Evolutionary conservation across 1,140 invertebrate genomes (phyloP).

Genomic region (Cyclina sinensis): DNA sequence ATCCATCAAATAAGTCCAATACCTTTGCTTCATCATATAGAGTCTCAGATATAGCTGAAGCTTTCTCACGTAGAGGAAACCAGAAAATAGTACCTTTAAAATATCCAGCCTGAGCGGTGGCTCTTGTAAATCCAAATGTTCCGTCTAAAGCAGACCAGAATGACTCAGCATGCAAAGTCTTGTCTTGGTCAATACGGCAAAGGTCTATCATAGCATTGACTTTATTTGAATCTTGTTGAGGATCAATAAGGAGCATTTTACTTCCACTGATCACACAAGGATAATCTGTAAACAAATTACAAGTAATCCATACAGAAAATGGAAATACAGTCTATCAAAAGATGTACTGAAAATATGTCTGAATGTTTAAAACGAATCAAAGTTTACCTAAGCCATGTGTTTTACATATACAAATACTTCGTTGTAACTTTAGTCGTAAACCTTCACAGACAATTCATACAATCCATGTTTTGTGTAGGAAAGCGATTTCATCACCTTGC

Average conservation of each 20-base stretch:
- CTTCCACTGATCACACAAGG: constrained; percentile 79
- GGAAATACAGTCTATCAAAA: too few species aligned
- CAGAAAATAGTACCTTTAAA: constrained; percentile 80
- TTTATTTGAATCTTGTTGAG: constrained; percentile 67
- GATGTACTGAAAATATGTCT: too few species aligned
- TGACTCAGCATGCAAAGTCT: not conserved
- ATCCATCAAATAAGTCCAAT: constrained; percentile 70
- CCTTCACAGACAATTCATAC: too few species aligned
- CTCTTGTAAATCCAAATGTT: constrained; percentile 10
- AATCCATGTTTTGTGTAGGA: too few species aligned
- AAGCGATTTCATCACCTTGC: too few species aligned
- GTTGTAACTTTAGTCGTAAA: too few species aligned
- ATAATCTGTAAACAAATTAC: constrained; percentile 74
- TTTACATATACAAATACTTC: too few species aligned
- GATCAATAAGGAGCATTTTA: constrained; percentile 77
- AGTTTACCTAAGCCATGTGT: too few species aligned
- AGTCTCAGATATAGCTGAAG: constrained; percentile 62
- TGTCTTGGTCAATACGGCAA: not conserved
- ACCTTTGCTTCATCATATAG: constrained; percentile 74
- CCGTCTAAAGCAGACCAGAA: constrained; percentile 13
- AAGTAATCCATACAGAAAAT: too few species aligned
- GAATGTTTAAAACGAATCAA: too few species aligned
- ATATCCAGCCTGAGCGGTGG: not conserved
- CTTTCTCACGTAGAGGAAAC: constrained; percentile 78
- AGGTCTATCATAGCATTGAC: constrained; percentile 39